Evolutionary conservation across 2,888 invertebrate genomes (phyloP), one percentile per base, ranked within the genome.

Genomic region (Pilophorus perplexus): DNA sequence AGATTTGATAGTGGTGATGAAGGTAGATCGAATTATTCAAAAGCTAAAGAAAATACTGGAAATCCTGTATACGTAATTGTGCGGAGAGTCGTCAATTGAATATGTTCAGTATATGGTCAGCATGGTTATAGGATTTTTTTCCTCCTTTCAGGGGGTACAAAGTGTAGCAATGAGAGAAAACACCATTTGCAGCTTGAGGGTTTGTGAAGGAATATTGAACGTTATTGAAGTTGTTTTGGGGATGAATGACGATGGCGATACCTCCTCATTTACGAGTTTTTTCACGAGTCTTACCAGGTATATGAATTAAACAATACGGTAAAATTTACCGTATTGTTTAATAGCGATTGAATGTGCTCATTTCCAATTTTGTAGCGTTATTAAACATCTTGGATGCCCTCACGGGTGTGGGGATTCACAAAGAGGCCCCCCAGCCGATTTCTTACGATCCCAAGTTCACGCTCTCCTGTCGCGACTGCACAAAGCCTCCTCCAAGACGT

Each of bases 191-290:
- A 92, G 93, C 0, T 80, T 93, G 20, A 83, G 95, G 22, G 91
- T 98, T 2, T 89, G 95, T 77, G 96, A 97, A 78, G 90, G 92
- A 1, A 89, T 96, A 74, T 79, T 99, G 16, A 96, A 95, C 76
- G 82, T 98, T 64, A 85, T 96, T 3, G 96, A 97, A 75, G 84
- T 94, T 0, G 78, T 99, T 1, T 84, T 98, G 79, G 93, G 96
- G 74, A 86, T 96, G 77, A 54, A 18, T 12, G 64, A 65, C 16
- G 64, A 65, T 18, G 64, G 42, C 25, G 93, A 65, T 27, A 52
- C 42, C 3, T 38, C 68, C n/a, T 59, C 69, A 25, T 66, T 68
- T 23, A 50, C 68, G 4, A 64, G 66, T 33, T 54, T 71, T 18
- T 70, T 72, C 25, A 70, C 67, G 42, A 70, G 69, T n/a, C 62